Conservation (phyloP, 2,888 invertebrate species). For the Yponomeuta cagnagella region DNA sequence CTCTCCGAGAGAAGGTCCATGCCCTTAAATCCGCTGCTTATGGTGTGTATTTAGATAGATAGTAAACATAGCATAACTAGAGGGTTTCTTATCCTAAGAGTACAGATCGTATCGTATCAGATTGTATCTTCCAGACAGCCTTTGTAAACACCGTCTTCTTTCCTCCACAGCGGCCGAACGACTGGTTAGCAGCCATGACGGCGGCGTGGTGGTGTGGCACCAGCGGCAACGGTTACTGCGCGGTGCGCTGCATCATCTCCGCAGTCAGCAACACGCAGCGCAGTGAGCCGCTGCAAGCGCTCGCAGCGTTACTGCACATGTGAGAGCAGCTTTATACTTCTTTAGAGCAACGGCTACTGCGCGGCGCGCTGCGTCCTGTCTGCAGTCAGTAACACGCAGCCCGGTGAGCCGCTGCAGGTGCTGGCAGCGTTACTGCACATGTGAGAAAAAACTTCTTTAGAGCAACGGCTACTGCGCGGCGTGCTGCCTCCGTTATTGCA, state of each 20-base stretch:
- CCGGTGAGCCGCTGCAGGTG: slow-evolving; percentile 33
- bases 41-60: too few relatives aligned
- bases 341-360: slow-evolving; percentile 43
- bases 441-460: slow-evolving; percentile 30
- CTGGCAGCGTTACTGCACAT: slow-evolving; percentile 47
- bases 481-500: slow-evolving; percentile 32
- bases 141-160: background rate
- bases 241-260: slow-evolving; percentile 40
- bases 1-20: too few relatives aligned
- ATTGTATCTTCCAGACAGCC: background rate
- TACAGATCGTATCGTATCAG: too few relatives aligned
- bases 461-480: background rate
- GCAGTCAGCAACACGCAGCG: slow-evolving; percentile 26
- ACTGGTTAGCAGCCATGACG: slow-evolving; percentile 44
- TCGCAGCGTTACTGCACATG: slow-evolving; percentile 49
- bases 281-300: slow-evolving; percentile 35
- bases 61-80: too few relatives aligned
- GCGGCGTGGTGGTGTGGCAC: slow-evolving; percentile 69
- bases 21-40: too few relatives aligned
- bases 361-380: slow-evolving; percentile 42
- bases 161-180: slow-evolving; percentile 25
- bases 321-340: slow-evolving; percentile 26
- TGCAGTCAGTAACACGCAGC: slow-evolving; percentile 26
- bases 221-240: slow-evolving; percentile 52
- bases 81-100: too few relatives aligned